A percentile compares a stretch with the other conserved stretches of the same genome.
Evolutionary conservation across 2,113 vertebrate species (phyloP).

Genomic region (Hiodon tergisus): DNA sequence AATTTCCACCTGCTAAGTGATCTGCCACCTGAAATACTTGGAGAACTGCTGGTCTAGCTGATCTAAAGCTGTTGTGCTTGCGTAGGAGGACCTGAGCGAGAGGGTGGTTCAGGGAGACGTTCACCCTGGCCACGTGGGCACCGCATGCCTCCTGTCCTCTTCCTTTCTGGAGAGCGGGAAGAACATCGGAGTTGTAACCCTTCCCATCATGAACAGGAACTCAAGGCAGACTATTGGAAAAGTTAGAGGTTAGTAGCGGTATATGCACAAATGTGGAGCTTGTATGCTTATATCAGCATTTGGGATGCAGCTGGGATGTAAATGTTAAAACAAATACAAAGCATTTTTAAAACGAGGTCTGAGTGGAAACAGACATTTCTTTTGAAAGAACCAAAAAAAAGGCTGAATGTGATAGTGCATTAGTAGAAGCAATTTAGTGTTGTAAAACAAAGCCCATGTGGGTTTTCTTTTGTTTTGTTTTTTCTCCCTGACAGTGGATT

Average conservation of each 20-base stretch:
- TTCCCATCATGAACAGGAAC: conserved; percentile 91
- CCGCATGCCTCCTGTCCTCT: conserved; percentile 89
- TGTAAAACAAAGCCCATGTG: background rate
- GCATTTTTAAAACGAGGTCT: no score
- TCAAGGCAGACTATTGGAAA: conserved; percentile 89
- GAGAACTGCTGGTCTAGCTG: background rate
- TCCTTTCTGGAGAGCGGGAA: conserved; percentile 76
- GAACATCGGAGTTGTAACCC: conserved; percentile 76
- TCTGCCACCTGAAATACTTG: no score
- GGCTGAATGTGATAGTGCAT: no score
- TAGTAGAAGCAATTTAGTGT: background rate
- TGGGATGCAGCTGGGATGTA: background rate
- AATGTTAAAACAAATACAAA: no score
- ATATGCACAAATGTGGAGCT: background rate
- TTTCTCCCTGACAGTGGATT: conserved; percentile 74
- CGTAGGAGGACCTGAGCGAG: conserved; percentile 84
- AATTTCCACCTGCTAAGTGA: no score
- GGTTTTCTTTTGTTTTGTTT: background rate
- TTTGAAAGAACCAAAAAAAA: background rate
- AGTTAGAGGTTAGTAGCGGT: conserved; percentile 77
- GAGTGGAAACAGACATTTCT: background rate
- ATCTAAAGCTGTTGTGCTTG: conserved; percentile 21
- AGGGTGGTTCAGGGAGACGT: conserved; percentile 77
- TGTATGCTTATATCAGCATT: background rate
- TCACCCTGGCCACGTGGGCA: conserved; percentile 81